Percentiles rank a stretch among this genome's conserved stretches.
These are phyloP conservation scores for Paramormyrops kingsleyae DNA, from an alignment of 2,113 vertebrate genomes.

Conservation along the genomic window DNA sequence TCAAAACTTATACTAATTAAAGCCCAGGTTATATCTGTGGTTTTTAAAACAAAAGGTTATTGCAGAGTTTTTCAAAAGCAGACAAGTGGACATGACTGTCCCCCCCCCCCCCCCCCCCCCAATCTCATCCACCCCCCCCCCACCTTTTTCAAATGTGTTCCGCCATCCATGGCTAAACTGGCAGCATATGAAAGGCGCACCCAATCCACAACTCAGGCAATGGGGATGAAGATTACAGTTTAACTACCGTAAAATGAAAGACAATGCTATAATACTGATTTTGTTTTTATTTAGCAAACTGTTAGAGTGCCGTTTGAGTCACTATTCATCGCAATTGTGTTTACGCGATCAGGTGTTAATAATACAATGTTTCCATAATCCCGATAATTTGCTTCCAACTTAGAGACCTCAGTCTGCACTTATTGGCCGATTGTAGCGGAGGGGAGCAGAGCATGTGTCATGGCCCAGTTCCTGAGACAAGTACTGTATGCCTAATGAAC, in stretches of 20 bases:
- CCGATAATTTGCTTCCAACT: neutral
- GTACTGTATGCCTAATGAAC: slow-evolving; percentile 54
- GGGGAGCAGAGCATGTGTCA: neutral
- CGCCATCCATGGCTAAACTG: too few relatives aligned
- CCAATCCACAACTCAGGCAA: neutral
- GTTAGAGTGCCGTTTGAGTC: neutral
- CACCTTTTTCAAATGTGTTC: too few relatives aligned
- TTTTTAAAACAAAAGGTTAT: neutral
- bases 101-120: neutral
- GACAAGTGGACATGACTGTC: neutral
- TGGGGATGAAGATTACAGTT: neutral
- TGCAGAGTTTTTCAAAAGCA: neutral
- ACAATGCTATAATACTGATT: slow-evolving; percentile 38
- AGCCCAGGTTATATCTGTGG: neutral
- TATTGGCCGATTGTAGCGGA: too few relatives aligned
- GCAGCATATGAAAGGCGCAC: too few relatives aligned
- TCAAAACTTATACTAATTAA: neutral
- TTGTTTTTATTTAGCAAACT: neutral
- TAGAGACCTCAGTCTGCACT: neutral
- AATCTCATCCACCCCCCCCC: too few relatives aligned
- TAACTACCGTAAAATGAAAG: neutral
- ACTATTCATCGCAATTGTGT: neutral
- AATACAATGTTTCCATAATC: neutral
- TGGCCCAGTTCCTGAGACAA: slow-evolving; percentile 24
- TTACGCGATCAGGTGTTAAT: neutral